phyloP scores from a whole-genome alignment of 37 sponge, comb jelly and placozoan species.

The Petrosia ficiformis region DNA sequence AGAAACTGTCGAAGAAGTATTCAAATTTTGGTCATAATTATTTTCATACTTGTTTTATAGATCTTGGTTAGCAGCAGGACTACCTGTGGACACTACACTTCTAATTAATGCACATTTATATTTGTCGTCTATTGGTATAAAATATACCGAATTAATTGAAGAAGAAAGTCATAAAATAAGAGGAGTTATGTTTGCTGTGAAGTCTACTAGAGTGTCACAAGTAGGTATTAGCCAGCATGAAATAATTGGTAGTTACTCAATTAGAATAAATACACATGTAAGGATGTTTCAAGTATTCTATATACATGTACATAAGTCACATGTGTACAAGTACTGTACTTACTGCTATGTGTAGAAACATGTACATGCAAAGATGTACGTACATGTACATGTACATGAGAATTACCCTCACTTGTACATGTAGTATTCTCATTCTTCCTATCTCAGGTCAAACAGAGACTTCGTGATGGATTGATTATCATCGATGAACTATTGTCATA shows the following conservation, averaged over 20 bases:
- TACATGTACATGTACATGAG: too few relatives aligned
- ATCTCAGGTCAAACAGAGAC: slow-evolving; percentile 32
- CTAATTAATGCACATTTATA: not conserved
- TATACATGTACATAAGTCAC: too few relatives aligned
- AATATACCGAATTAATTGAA: not conserved
- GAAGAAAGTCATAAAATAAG: not conserved
- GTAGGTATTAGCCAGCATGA: not conserved
- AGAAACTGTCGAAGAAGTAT: too few relatives aligned
- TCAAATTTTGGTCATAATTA: too few relatives aligned
- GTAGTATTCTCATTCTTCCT: not conserved
- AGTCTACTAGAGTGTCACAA: not conserved
- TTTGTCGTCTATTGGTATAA: not conserved
- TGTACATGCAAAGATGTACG: too few relatives aligned
- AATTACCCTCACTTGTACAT: too few relatives aligned
- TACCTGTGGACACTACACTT: not conserved
- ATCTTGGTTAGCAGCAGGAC: not conserved
- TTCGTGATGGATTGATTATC: slow-evolving; percentile 26
- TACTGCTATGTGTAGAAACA: too few relatives aligned
- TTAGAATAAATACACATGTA: too few relatives aligned
- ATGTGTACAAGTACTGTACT: too few relatives aligned
- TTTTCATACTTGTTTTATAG: not conserved
- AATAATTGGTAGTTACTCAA: too few relatives aligned
- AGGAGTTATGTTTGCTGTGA: not conserved
- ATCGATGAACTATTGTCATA: slow-evolving; percentile 5
- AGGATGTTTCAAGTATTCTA: too few relatives aligned